Evolutionary conservation across 2,113 vertebrate species (phyloP).

Genomic region (Oryzias javanicus): DNA sequence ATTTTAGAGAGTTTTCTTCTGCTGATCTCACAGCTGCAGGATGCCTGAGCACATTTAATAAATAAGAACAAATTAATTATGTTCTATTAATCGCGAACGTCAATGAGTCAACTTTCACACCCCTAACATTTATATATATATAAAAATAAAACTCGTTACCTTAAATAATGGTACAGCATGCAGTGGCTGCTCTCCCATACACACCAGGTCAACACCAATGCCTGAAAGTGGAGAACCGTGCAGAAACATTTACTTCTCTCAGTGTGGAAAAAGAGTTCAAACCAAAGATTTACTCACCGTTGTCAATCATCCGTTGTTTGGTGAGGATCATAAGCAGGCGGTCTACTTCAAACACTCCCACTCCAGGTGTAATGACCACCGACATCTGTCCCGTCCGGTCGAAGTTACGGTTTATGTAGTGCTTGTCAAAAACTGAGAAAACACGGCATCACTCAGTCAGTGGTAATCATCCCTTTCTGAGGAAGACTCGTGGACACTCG

Average conservation of each 20-base stretch:
- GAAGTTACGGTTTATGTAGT: slow-evolving; percentile 98
- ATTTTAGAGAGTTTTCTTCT: too few relatives aligned
- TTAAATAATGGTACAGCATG: slow-evolving; percentile 97
- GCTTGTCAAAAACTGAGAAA: slow-evolving; percentile 93
- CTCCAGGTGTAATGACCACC: slow-evolving; percentile 95
- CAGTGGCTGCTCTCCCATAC: slow-evolving; percentile 96
- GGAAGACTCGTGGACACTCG: too few relatives aligned
- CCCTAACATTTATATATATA: too few relatives aligned
- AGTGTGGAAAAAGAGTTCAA: background rate
- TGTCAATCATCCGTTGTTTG: slow-evolving; percentile 99
- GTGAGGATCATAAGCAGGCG: slow-evolving; percentile 97
- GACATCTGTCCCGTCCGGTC: slow-evolving; percentile 98
- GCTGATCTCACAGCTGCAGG: too few relatives aligned
- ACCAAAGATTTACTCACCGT: slow-evolving; percentile 76
- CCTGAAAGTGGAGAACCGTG: slow-evolving; percentile 68
- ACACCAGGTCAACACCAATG: slow-evolving; percentile 96
- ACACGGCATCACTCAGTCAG: background rate
- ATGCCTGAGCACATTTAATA: too few relatives aligned
- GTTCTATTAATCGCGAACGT: too few relatives aligned
- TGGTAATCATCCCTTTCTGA: background rate
- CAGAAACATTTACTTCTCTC: background rate
- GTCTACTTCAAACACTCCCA: slow-evolving; percentile 96
- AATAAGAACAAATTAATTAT: too few relatives aligned
- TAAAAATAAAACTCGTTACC: slow-evolving; percentile 62
- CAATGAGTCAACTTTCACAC: too few relatives aligned